Evolutionary conservation across 2,113 vertebrate genomes (phyloP), one percentile per base, ranked within the genome.

Genomic region (Osmerus mordax): DNA sequence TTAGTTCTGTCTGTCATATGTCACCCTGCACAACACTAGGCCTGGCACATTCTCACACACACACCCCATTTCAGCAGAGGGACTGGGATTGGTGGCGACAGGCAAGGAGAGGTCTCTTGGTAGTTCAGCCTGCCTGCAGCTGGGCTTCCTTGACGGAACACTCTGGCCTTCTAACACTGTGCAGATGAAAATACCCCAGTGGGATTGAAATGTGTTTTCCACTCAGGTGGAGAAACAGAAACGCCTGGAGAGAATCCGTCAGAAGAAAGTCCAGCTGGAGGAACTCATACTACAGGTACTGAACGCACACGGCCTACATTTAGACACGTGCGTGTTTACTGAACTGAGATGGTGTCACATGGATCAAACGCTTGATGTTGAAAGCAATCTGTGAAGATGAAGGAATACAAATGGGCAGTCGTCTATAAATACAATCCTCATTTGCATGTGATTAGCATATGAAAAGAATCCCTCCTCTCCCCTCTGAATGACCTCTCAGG

Each of bases 191-290:
- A 61, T 28, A 15, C 2, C 59, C 11, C 23, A 28, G 23, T 29
- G 59, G 59, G 15, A 36, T n/a, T 65, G 12, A 36, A 41, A 4
- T 36, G 28, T 47, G 2, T 36, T 62, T 79, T 9, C 85, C 88
- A 88, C 87, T 72, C 81, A 96, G 94, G 84, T 93, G 76, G 94
- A 95, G 87, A 95, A 95, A 82, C 95, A 95, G 86, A 93, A 90
- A 74, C 85, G 94, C 69, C 89, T 95, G 87, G 94, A 96, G 79
- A 90, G 93, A 72, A 96, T 96, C 83, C 93, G 94, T 73, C 92
- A 95, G 86, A 96, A 96, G 80, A 88, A 92, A 81, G 91, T 92
- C 65, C 94, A 96, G 60, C 89, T 96, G 3, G 94, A 95, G 23
- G 94, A 96, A 67, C 89, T 95, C 6, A 89, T 96, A 11, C 58